phyloP scores from a whole-genome alignment of 2,888 invertebrate genomes.

The Byasa hedistus region DNA sequence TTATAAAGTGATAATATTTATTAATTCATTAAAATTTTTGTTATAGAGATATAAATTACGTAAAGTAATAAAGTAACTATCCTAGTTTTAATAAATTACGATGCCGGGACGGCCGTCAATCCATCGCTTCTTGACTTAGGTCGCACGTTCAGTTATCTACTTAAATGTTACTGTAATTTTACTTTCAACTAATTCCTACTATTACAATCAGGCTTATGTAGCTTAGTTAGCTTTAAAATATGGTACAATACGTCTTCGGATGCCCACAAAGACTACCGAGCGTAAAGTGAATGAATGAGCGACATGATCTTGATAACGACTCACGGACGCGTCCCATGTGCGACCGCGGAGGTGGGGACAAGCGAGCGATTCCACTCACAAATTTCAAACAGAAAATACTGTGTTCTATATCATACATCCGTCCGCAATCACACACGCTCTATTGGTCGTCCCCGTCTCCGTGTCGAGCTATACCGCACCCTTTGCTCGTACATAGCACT shows the following conservation, averaged over 20 bases:
- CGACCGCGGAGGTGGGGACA: slow-evolving; percentile 75
- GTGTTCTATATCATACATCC: slow-evolving; percentile 57
- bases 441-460: slow-evolving; percentile 75
- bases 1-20: slow-evolving; percentile 39
- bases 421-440: slow-evolving; percentile 70
- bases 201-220: slow-evolving; percentile 74
- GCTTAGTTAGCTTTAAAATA: slow-evolving; percentile 60
- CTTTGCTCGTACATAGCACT: slow-evolving; percentile 53
- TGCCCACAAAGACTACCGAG: slow-evolving; percentile 59
- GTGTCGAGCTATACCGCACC: slow-evolving; percentile 58
- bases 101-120: slow-evolving; percentile 79
- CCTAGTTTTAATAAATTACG: slow-evolving; percentile 78
- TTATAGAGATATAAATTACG: slow-evolving; percentile 73
- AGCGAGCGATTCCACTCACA: slow-evolving; percentile 68
- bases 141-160: slow-evolving; percentile 79
- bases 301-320: slow-evolving; percentile 76
- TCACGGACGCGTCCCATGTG: slow-evolving; percentile 72
- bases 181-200: slow-evolving; percentile 73
- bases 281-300: slow-evolving; percentile 77
- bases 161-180: slow-evolving; percentile 76
- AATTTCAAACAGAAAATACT: slow-evolving; percentile 44
- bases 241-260: slow-evolving; percentile 75
- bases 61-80: slow-evolving; percentile 64
- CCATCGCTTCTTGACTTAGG: slow-evolving; percentile 78
- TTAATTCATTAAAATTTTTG: slow-evolving; percentile 60